Conservation (phyloP, 2,888 invertebrate species). For the Andrena marginata region DNA sequence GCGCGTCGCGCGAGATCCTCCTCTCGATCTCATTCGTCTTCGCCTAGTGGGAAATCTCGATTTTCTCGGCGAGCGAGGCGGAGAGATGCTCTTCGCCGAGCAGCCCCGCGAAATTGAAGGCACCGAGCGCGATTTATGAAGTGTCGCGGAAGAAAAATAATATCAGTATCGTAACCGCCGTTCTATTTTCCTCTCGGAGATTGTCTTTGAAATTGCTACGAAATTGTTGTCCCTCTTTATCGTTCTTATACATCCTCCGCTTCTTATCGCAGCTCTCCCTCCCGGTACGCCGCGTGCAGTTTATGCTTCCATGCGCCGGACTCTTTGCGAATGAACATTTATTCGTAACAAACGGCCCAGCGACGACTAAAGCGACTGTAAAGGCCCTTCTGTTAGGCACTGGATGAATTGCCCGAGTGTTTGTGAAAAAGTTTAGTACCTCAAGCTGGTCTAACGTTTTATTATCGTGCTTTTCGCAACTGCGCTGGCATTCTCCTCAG, state of each 20-base stretch:
- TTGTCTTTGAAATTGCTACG: constrained; percentile 4
- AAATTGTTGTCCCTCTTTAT: constrained; percentile 4
- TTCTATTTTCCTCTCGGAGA: constrained; percentile 3
- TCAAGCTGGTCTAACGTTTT: too few relatives aligned
- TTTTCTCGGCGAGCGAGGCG: constrained; percentile 3
- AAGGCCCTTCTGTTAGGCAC: too few relatives aligned
- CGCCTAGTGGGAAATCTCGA: constrained; percentile 13
- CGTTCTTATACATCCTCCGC: not conserved
- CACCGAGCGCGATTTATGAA: constrained; percentile 36
- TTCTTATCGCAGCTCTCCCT: not conserved
- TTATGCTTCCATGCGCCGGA: not conserved
- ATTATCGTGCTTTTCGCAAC: too few relatives aligned
- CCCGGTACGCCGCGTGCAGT: not conserved
- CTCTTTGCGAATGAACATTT: not conserved
- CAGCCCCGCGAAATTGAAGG: constrained; percentile 13
- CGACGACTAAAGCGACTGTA: not conserved
- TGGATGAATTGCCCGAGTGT: too few relatives aligned
- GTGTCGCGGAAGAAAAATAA: constrained; percentile 31
- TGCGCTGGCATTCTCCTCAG: too few relatives aligned
- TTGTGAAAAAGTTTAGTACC: too few relatives aligned
- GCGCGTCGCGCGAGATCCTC: constrained; percentile 1
- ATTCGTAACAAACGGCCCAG: not conserved
- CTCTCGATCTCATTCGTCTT: constrained; percentile 26
- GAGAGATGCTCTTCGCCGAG: not conserved
- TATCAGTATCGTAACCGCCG: constrained; percentile 11